These are phyloP conservation scores for Leptinotarsa defecta DNA, from an alignment of 1,140 invertebrate genomes.

Conservation along the genomic window DNA sequence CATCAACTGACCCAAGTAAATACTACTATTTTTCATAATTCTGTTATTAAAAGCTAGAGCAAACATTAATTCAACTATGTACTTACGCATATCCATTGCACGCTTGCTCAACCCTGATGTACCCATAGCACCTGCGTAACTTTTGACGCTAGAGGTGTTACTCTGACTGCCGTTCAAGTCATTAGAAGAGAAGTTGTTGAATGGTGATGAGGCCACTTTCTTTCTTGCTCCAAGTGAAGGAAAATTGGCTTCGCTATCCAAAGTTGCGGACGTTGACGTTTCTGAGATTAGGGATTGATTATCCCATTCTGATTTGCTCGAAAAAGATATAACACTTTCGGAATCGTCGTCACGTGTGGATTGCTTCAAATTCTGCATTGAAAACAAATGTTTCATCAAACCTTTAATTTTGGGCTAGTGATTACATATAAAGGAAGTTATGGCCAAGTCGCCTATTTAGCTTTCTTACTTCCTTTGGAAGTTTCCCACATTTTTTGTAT, in stretches of 20 bases:
- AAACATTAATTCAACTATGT: not conserved
- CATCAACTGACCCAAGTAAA: no score
- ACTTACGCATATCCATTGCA: constrained; percentile 4
- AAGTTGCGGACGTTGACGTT: not conserved
- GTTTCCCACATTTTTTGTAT: no score
- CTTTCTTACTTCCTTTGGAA: no score
- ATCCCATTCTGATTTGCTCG: constrained; percentile 27
- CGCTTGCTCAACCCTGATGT: not conserved
- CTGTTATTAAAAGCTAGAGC: no score
- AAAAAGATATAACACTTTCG: constrained; percentile 22
- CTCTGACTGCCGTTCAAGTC: not conserved
- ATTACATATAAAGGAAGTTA: constrained; percentile 6
- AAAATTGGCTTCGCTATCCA: constrained; percentile 16
- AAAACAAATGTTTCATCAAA: not conserved
- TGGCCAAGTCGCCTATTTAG: not conserved
- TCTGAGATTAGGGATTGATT: constrained; percentile 20
- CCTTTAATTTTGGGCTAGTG: not conserved
- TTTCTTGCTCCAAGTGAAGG: constrained; percentile 13
- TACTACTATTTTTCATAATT: no score
- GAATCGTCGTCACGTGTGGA: constrained; percentile 20
- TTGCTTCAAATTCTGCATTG: not conserved
- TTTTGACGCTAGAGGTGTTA: not conserved
- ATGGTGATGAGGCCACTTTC: not conserved
- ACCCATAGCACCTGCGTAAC: constrained; percentile 25
- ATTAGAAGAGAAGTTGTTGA: not conserved